These are phyloP conservation scores for Tubiluchus corallicola DNA, from an alignment of 2,888 invertebrate genomes.

Conservation along the genomic window DNA sequence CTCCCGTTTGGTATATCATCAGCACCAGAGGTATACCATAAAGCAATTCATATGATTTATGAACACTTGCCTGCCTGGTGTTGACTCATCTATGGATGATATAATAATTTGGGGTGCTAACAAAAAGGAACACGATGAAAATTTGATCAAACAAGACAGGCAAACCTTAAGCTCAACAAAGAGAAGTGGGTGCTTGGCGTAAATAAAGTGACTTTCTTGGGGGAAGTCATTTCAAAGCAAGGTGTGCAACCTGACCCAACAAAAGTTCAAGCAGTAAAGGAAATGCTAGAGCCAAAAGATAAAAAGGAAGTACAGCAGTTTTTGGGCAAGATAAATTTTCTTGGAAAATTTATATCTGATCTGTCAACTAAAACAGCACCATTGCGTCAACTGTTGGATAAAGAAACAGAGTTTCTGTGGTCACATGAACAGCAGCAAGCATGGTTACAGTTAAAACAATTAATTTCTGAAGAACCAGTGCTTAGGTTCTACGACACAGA, in stretches of 20 bases:
- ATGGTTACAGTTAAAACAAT: constrained; percentile 18
- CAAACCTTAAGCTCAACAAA: constrained; percentile 10
- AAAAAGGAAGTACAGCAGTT: constrained; percentile 10
- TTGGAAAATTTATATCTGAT: constrained; percentile 9
- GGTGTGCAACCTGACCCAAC: constrained; percentile 10
- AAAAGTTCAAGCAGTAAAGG: constrained; percentile 7
- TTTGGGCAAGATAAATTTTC: constrained; percentile 11
- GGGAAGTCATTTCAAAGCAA: constrained; percentile 10
- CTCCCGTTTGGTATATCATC: constrained; percentile 13
- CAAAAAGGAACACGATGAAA: constrained; percentile 8
- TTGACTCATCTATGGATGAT: constrained; percentile 12
- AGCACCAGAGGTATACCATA: constrained; percentile 12
- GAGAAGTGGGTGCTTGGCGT: constrained; percentile 11
- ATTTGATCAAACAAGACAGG: constrained; percentile 8
- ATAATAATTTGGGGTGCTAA: constrained; percentile 9
- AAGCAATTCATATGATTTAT: constrained; percentile 10
- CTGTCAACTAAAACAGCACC: constrained; percentile 9
- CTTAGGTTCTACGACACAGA: constrained; percentile 20
- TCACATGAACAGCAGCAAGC: constrained; percentile 12
- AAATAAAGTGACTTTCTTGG: constrained; percentile 11
- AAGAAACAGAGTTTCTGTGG: constrained; percentile 8
- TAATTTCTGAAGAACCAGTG: constrained; percentile 17
- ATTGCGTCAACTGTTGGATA: constrained; percentile 2
- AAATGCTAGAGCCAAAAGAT: not conserved
- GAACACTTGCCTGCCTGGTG: constrained; percentile 9